These are phyloP conservation scores for Aproaerema taeniolella DNA, from an alignment of 2,888 invertebrate genomes.

Conservation along the genomic window DNA sequence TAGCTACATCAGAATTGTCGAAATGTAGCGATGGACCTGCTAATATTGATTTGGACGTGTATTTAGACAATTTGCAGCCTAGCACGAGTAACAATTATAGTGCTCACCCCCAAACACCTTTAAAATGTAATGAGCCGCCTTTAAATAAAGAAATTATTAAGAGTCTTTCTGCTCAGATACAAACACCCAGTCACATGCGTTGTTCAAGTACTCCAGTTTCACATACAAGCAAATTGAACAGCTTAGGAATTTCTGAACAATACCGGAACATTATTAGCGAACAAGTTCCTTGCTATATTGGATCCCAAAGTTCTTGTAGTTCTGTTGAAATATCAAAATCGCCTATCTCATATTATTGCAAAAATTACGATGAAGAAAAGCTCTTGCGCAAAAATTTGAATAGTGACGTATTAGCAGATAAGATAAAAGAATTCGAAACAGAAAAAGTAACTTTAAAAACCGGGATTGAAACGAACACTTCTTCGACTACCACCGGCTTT, in stretches of 20 bases:
- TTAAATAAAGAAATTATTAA: conserved; percentile 39
- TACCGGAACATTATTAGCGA: conserved; percentile 40
- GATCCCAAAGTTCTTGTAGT: conserved; percentile 57
- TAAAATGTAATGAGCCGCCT: conserved; percentile 33
- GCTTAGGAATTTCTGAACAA: conserved; percentile 28
- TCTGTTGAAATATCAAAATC: conserved; percentile 51
- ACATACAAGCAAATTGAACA: conserved; percentile 31
- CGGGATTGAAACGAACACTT: conserved; percentile 46
- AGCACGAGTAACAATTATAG: conserved; percentile 36
- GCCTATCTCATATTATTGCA: conserved; percentile 69
- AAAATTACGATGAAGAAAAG: conserved; percentile 57
- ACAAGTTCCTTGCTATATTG: conserved; percentile 43
- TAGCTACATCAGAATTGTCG: conserved; percentile 78
- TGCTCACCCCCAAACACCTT: conserved; percentile 27
- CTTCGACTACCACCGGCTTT: conserved; percentile 63
- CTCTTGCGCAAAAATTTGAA: conserved; percentile 62
- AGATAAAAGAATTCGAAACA: conserved; percentile 65
- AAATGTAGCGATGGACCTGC: conserved; percentile 60
- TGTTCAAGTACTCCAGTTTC: conserved; percentile 60
- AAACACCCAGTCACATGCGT: conserved; percentile 36
- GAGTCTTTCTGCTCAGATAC: conserved; percentile 30
- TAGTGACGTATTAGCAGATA: conserved; percentile 52
- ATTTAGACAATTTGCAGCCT: conserved; percentile 80
- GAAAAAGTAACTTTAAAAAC: conserved; percentile 53
- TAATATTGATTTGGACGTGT: conserved; percentile 82